A percentile compares a stretch with the other conserved stretches of the same genome.
Conservation (phyloP, 2,888 invertebrate species). For the Oscheius sp. region DNA sequence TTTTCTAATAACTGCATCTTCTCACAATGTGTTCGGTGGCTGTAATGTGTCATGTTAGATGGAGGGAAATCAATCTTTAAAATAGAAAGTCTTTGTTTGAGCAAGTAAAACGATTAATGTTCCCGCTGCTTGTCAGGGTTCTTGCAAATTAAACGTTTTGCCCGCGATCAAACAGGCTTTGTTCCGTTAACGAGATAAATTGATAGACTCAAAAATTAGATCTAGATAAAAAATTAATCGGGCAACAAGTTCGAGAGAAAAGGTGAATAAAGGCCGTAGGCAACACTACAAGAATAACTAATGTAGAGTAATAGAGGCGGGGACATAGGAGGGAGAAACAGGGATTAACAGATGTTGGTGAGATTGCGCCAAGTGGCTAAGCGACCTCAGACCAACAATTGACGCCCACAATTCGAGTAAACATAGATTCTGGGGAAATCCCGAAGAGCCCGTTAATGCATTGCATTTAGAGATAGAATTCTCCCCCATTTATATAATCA, state of each 20-base stretch:
- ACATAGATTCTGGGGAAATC: not conserved
- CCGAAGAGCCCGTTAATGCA: not conserved
- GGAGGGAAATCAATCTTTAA: not conserved
- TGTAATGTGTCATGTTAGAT: conserved; percentile 21
- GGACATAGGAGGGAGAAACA: no score
- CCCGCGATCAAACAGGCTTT: no score
- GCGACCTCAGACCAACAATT: conserved; percentile 11
- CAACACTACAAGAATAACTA: not conserved
- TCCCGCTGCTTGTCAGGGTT: not conserved
- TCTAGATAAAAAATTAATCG: not conserved
- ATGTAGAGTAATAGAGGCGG: not conserved
- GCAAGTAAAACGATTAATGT: not conserved
- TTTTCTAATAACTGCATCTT: conserved; percentile 68
- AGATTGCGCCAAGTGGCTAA: conserved; percentile 18
- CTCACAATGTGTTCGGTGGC: conserved; percentile 13
- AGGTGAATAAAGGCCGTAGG: not conserved
- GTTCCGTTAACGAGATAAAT: no score
- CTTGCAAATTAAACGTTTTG: not conserved
- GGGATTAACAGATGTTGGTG: conserved; percentile 24
- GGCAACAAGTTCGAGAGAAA: not conserved
- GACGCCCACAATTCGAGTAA: conserved; percentile 20
- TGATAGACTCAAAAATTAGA: no score
- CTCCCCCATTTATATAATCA: not conserved
- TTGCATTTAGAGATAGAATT: not conserved
- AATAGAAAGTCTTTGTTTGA: not conserved